These are phyloP conservation scores for Lepus townsendii DNA, from an alignment of 2,797 vertebrate genomes.

Conservation along the genomic window DNA sequence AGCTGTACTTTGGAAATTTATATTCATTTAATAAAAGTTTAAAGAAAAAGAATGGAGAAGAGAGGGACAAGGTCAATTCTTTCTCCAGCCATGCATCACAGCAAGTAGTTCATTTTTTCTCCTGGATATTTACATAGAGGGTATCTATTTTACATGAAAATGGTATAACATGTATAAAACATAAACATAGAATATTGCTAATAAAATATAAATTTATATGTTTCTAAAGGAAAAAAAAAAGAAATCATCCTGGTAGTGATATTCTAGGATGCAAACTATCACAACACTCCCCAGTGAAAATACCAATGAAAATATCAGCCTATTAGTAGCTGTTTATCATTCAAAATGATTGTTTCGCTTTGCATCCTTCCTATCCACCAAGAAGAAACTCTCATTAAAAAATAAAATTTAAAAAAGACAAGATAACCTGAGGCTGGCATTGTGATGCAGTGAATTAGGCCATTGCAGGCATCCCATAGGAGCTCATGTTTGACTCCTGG, in stretches of 20 bases:
- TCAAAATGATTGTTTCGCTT: conserved; percentile 51
- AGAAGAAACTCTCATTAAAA: not conserved
- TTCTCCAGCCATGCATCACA: conserved; percentile 9
- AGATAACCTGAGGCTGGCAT: no score
- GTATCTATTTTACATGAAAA: conserved; percentile 16
- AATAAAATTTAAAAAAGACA: not conserved
- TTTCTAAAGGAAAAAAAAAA: not conserved
- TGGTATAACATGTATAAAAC: not conserved
- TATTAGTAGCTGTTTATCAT: not conserved
- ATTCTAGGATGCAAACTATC: not conserved
- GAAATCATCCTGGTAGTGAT: not conserved
- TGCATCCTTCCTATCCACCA: not conserved
- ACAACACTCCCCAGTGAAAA: not conserved
- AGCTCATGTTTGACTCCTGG: no score
- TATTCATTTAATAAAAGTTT: no score
- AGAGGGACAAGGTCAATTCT: not conserved
- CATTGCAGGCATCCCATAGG: no score
- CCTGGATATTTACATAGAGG: conserved; percentile 52
- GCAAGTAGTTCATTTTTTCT: conserved; percentile 62
- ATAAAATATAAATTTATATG: conserved; percentile 17
- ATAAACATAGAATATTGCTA: conserved; percentile 15
- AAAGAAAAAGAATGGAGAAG: not conserved
- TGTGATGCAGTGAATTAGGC: no score
- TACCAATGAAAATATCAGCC: not conserved
- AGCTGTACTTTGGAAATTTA: no score